These are phyloP conservation scores for Seriola quinqueradiata DNA, from an alignment of 2,113 vertebrate genomes.

Conservation along the genomic window DNA sequence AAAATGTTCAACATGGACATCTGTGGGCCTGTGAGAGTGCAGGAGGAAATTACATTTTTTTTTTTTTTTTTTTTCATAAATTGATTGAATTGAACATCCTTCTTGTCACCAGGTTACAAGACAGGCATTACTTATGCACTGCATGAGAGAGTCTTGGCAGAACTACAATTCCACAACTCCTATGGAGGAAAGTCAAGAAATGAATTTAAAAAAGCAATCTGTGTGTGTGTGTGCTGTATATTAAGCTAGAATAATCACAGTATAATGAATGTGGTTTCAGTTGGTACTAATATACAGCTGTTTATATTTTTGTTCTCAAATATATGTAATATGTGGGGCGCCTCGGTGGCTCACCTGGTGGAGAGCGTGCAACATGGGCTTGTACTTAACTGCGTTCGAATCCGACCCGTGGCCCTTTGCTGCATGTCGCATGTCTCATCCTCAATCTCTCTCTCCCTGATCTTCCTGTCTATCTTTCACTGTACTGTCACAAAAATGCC, in stretches of 20 bases:
- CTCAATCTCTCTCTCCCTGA: no score
- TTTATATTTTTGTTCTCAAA: neutral
- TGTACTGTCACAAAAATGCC: no score
- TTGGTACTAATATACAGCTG: neutral
- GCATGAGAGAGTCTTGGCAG: constrained; percentile 5
- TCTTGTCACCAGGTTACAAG: constrained; percentile 52
- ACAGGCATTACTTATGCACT: constrained; percentile 18
- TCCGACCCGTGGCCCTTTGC: no score
- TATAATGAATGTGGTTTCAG: neutral
- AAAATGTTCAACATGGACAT: constrained; percentile 35
- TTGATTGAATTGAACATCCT: constrained; percentile 52
- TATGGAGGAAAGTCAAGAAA: neutral
- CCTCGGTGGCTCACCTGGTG: no score
- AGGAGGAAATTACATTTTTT: constrained; percentile 37
- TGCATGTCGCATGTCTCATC: no score
- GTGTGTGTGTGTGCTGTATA: neutral
- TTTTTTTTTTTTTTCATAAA: constrained; percentile 5
- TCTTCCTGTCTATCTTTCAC: no score
- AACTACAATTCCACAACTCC: constrained; percentile 9
- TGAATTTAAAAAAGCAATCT: constrained; percentile 22
- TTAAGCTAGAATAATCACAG: neutral
- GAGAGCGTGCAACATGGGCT: no score
- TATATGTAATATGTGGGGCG: neutral
- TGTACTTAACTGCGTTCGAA: no score
- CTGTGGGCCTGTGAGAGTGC: constrained; percentile 27